These are phyloP conservation scores for Emesis russula DNA, from an alignment of 2,888 invertebrate genomes.

Conservation along the genomic window DNA sequence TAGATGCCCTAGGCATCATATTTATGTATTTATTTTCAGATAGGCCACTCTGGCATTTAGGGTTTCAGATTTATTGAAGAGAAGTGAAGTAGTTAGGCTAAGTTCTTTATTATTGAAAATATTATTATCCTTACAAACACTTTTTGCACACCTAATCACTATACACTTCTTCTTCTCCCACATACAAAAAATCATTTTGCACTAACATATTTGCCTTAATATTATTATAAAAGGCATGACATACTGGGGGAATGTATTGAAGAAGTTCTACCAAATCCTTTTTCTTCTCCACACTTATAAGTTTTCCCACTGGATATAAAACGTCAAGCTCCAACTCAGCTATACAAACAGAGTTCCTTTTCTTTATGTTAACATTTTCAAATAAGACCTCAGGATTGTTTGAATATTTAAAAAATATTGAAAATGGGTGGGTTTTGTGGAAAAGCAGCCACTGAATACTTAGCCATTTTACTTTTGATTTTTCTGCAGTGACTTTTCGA, in stretches of 20 bases:
- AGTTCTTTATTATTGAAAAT: conserved; percentile 40
- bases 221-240: too few species aligned
- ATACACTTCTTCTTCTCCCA: too few species aligned
- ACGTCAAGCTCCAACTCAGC: conserved; percentile 67
- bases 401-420: conserved; percentile 71
- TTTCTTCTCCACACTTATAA: conserved; percentile 77
- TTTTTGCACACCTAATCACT: too few species aligned
- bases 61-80: conserved; percentile 44
- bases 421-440: conserved; percentile 56
- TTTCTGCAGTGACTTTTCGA: conserved; percentile 70
- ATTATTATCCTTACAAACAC: neutral
- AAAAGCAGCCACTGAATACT: conserved; percentile 66
- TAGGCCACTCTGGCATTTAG: conserved; percentile 23
- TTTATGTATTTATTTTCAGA: neutral
- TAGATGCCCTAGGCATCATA: conserved; percentile 24
- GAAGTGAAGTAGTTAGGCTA: conserved; percentile 33
- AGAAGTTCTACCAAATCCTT: conserved; percentile 79
- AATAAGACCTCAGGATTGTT: conserved; percentile 71
- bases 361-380: conserved; percentile 69
- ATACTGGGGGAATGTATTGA: conserved; percentile 76
- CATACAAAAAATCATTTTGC: too few species aligned
- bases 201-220: too few species aligned
- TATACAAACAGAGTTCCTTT: conserved; percentile 55
- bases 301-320: conserved; percentile 80
- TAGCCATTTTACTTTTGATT: conserved; percentile 73